These are phyloP conservation scores for Heterodera filipjevi DNA, from an alignment of 2,888 invertebrate genomes.

Conservation along the genomic window DNA sequence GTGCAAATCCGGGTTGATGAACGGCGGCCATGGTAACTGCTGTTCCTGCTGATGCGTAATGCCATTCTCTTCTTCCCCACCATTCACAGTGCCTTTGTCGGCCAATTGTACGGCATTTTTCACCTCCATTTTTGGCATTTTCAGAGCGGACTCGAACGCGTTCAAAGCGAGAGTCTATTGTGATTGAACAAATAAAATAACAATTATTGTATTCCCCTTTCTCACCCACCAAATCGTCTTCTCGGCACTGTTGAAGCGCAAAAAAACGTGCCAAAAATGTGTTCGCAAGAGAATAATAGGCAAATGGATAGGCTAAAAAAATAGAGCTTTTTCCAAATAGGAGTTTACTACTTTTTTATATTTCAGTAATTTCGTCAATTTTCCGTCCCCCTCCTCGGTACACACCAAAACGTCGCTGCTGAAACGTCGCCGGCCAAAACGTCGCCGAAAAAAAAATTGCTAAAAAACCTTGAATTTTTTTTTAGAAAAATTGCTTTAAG, in stretches of 20 bases:
- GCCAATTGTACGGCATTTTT: not conserved
- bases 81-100: too few species aligned
- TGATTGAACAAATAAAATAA: too few species aligned
- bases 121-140: not conserved
- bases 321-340: constrained; percentile 26
- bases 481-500: too few species aligned
- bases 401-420: too few species aligned
- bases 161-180: constrained; percentile 25
- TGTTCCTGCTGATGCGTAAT: not conserved
- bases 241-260: constrained; percentile 18
- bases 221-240: constrained; percentile 27
- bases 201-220: too few species aligned
- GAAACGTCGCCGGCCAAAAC: too few species aligned
- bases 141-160: constrained; percentile 32
- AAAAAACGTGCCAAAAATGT: constrained; percentile 33
- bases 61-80: not conserved
- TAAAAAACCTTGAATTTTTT: too few species aligned
- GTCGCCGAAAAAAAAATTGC: too few species aligned
- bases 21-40: not conserved
- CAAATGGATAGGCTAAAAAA: constrained; percentile 27
- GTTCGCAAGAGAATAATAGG: constrained; percentile 36
- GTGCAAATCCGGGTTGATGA: constrained; percentile 37
- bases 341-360: constrained; percentile 14
- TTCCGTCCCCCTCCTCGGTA: too few species aligned
- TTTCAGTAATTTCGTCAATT: too few species aligned